Conservation (phyloP, 2,888 invertebrate species). For the Idaea dimidiata region DNA sequence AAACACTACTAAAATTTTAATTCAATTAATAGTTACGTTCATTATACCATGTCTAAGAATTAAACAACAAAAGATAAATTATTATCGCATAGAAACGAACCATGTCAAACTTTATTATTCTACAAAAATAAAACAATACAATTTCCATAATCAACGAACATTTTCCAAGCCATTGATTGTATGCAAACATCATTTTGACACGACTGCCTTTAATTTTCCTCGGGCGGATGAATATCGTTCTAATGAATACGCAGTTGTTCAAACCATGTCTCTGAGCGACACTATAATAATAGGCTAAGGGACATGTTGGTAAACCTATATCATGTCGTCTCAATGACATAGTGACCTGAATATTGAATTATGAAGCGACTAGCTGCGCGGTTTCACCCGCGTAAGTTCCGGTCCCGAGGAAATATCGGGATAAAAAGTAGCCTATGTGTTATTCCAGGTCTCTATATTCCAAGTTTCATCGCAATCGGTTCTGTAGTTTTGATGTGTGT, state of each 20-base stretch:
- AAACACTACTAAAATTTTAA: background rate
- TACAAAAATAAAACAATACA: constrained; percentile 9
- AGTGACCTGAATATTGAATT: background rate
- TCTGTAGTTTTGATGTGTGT: no score
- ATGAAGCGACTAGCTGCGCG: background rate
- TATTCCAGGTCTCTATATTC: no score
- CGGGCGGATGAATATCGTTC: constrained; percentile 45
- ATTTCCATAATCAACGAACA: constrained; percentile 30
- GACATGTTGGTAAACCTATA: background rate
- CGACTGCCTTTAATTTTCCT: constrained; percentile 36
- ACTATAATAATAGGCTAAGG: constrained; percentile 7
- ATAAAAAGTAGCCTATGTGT: no score
- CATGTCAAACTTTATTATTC: constrained; percentile 5
- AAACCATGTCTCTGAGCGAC: constrained; percentile 31
- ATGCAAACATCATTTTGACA: constrained; percentile 36
- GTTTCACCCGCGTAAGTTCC: no score
- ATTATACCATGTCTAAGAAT: background rate
- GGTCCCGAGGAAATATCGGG: no score
- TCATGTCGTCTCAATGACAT: background rate
- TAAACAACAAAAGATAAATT: no score
- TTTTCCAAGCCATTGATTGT: constrained; percentile 41
- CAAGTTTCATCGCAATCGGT: no score
- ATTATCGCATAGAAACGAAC: background rate
- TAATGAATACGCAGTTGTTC: constrained; percentile 51
- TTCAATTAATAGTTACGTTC: background rate